Evolutionary conservation across 2,113 vertebrate species (phyloP).

Genomic region (Cryptomyrus ogoouensis): DNA sequence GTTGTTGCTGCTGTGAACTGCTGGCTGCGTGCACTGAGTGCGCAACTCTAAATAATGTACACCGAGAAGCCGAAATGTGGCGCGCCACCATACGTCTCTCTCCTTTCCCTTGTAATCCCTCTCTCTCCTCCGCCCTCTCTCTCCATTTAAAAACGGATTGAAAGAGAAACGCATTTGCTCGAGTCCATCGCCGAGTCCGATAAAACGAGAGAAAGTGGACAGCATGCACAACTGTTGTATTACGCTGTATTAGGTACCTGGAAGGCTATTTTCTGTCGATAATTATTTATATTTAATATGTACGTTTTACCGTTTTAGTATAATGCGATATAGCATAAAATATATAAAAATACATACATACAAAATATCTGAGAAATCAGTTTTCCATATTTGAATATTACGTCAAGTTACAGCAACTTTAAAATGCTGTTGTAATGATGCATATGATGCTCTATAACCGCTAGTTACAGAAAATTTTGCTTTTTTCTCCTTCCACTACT

Average conservation of each 20-base stretch:
- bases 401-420: background rate
- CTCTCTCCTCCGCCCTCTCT: conserved; percentile 8
- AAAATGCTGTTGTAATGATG: background rate
- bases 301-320: background rate
- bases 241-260: background rate
- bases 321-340: background rate
- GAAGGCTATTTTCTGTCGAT: background rate
- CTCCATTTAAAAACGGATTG: background rate
- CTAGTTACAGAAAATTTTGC: background rate
- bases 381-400: background rate
- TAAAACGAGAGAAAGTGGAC: background rate
- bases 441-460: background rate
- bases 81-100: conserved; percentile 18
- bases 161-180: background rate
- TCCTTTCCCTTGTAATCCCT: background rate
- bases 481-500: background rate
- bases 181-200: background rate
- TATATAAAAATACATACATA: background rate
- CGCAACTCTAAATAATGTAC: conserved; percentile 17
- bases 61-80: background rate
- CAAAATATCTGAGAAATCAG: background rate
- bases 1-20: conserved; percentile 24
- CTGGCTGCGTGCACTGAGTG: conserved; percentile 13
- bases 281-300: background rate
- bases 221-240: background rate